These are phyloP conservation scores for Strix uralensis DNA, from an alignment of 2,113 vertebrate species.

Conservation along the genomic window DNA sequence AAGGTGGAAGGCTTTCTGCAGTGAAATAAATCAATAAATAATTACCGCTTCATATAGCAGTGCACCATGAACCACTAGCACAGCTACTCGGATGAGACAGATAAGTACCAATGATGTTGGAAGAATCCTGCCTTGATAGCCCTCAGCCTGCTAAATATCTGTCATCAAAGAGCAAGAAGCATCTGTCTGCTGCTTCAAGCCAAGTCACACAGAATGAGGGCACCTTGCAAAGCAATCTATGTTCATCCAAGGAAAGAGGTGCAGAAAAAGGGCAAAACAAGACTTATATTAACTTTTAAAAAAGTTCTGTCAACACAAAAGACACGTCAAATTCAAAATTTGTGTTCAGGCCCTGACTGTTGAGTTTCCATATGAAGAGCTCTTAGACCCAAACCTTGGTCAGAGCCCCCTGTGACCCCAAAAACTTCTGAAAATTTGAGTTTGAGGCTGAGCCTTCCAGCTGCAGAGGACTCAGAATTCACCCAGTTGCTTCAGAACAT, in stretches of 20 bases:
- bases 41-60: not conserved
- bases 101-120: not conserved
- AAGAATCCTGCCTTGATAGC: constrained; percentile 19
- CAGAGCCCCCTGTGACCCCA: not conserved
- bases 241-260: not conserved
- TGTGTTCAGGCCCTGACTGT: not conserved
- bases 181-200: not conserved
- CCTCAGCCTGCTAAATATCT: not conserved
- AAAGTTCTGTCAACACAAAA: not conserved
- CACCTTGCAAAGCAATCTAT: not conserved
- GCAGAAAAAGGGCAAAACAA: not conserved
- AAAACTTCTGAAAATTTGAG: not conserved
- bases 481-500: not conserved
- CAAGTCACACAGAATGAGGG: not conserved
- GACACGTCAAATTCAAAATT: not conserved
- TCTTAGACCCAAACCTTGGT: not conserved
- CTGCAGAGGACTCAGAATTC: not conserved
- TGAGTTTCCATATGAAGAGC: not conserved
- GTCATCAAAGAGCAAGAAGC: constrained; percentile 9
- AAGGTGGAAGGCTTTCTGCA: not conserved
- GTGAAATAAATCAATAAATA: constrained; percentile 53
- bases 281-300: not conserved
- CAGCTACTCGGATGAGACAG: not conserved
- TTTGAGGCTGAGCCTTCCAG: not conserved
- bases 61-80: not conserved